Evolutionary conservation across 64 coral and sea anemone species (phyloP).

Genomic region (Stichodactyla mertensii): DNA sequence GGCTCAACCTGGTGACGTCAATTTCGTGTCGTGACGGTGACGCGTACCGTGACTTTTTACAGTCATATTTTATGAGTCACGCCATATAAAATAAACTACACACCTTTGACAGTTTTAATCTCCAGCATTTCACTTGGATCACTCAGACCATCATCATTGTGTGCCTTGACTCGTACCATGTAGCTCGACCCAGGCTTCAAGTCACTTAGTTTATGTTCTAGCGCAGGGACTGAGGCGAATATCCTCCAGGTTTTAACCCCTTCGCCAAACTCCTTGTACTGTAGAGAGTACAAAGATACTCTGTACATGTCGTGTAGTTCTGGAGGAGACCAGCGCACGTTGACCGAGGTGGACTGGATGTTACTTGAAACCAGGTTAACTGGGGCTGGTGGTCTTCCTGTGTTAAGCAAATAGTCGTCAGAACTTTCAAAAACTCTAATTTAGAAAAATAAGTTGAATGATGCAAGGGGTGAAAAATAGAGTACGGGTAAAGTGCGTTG

Average conservation of each 20-base stretch:
- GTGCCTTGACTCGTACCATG: slow-evolving; percentile 47
- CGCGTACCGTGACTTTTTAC: too few species aligned
- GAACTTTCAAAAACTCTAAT: not conserved
- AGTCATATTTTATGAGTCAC: not conserved
- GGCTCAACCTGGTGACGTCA: too few species aligned
- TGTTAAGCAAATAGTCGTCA: not conserved
- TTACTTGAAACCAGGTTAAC: slow-evolving; percentile 27
- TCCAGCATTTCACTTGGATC: slow-evolving; percentile 39
- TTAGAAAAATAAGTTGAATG: too few species aligned
- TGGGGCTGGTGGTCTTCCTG: slow-evolving; percentile 63
- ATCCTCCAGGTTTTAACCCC: slow-evolving; percentile 9
- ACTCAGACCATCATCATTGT: slow-evolving; percentile 65
- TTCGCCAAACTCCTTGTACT: slow-evolving; percentile 56
- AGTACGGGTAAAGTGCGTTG: too few species aligned
- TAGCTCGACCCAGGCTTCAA: slow-evolving; percentile 53
- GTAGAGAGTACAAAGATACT: slow-evolving; percentile 47
- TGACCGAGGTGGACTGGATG: slow-evolving; percentile 43
- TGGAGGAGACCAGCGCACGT: slow-evolving; percentile 49
- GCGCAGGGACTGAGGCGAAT: slow-evolving; percentile 27
- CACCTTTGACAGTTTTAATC: slow-evolving; percentile 61
- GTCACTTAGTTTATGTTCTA: slow-evolving; percentile 49
- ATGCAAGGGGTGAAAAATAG: too few species aligned
- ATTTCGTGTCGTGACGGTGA: too few species aligned
- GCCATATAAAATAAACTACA: not conserved
- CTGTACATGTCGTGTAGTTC: slow-evolving; percentile 60